phyloP scores from a whole-genome alignment of 2,113 vertebrate species.

The Candoia aspera region DNA sequence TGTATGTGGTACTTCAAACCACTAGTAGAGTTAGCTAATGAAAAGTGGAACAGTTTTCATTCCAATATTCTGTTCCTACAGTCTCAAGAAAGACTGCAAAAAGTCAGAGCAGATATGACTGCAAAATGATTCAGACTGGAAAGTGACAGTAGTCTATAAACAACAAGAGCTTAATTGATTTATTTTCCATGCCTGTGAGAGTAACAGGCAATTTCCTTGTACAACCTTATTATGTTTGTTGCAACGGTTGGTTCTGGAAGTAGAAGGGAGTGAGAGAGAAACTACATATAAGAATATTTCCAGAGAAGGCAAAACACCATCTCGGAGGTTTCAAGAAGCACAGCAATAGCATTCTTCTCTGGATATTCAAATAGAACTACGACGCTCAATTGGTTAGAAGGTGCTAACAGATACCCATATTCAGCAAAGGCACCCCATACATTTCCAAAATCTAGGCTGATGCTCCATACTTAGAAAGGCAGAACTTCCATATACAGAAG shows the following conservation, averaged over 20 bases:
- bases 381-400: background rate
- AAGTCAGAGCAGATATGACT: background rate
- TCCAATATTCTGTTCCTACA: background rate
- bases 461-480: background rate
- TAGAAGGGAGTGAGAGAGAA: background rate
- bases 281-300: background rate
- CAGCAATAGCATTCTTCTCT: background rate
- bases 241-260: background rate
- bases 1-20: background rate
- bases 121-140: background rate
- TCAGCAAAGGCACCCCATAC: background rate
- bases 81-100: background rate
- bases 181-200: background rate
- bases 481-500: background rate
- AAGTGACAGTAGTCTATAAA: background rate
- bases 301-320: background rate
- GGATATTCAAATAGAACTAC: background rate
- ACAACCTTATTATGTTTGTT: background rate
- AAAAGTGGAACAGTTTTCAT: background rate
- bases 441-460: background rate
- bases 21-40: background rate
- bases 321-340: background rate
- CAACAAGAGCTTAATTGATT: background rate
- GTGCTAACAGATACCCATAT: background rate
- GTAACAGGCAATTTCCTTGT: background rate